Evolutionary conservation across 2,797 vertebrate species (phyloP).

Genomic region (Cyprinodon diabolis): DNA sequence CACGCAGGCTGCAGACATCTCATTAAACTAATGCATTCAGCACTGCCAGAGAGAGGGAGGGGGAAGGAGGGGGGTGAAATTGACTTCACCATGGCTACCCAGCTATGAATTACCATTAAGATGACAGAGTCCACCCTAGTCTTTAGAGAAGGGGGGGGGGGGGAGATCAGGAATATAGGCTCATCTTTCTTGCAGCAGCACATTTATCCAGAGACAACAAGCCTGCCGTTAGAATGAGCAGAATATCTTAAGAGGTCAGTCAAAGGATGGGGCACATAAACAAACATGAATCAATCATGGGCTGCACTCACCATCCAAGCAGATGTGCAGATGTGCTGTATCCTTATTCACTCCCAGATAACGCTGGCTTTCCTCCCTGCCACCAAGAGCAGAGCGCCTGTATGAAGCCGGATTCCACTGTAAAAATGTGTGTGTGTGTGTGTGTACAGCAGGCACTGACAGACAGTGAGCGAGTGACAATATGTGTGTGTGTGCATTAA

Average conservation of each 20-base stretch:
- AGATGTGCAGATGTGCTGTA: conserved; percentile 59
- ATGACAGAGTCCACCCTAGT: conserved; percentile 89
- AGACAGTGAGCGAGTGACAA: conserved; percentile 45
- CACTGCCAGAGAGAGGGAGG: conserved; percentile 81
- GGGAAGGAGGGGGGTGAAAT: conserved; percentile 69
- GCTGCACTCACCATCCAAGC: conserved; percentile 84
- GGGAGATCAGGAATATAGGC: conserved; percentile 12
- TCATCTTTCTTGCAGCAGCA: conserved; percentile 20
- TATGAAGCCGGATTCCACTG: conserved; percentile 65
- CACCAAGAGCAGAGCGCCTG: conserved; percentile 53
- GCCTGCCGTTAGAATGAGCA: conserved; percentile 2
- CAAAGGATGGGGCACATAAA: conserved; percentile 85
- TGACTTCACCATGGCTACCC: conserved; percentile 94
- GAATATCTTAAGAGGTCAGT: conserved; percentile 20
- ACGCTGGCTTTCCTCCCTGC: conserved; percentile 41
- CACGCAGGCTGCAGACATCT: conserved; percentile 90
- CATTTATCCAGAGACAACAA: conserved; percentile 2
- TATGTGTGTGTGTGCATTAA: conserved; percentile 43
- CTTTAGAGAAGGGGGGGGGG: conserved; percentile 39
- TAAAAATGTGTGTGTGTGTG: conserved; percentile 53
- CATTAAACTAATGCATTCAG: conserved; percentile 98
- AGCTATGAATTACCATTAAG: conserved; percentile 94
- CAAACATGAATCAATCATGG: conserved; percentile 85
- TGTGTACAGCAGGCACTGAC: conserved; percentile 40
- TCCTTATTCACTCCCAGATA: conserved; percentile 39